Conservation (phyloP, 2,888 invertebrate species). For the Parnassius apollo region DNA sequence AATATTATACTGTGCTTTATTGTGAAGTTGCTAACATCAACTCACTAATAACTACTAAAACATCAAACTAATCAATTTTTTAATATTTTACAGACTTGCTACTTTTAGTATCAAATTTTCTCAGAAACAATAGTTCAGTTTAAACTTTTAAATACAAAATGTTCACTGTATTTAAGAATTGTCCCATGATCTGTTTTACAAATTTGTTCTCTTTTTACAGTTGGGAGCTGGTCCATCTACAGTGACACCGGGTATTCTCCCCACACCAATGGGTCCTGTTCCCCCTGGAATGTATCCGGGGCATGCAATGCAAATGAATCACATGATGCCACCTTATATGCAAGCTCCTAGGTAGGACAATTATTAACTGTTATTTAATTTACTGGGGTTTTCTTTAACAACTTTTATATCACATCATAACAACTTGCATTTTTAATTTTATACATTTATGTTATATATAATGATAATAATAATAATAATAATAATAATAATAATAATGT, state of each 20-base stretch:
- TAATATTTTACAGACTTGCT: no score
- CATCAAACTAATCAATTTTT: no score
- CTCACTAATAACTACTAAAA: no score
- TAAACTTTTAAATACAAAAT: no score
- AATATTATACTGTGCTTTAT: no score
- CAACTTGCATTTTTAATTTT: not conserved
- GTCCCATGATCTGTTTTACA: not conserved
- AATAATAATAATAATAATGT: no score
- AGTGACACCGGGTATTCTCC: constrained; percentile 81
- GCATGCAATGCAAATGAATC: constrained; percentile 85
- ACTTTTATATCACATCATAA: not conserved
- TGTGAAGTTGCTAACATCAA: no score
- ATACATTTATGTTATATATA: no score
- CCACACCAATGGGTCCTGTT: constrained; percentile 82
- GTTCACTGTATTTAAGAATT: not conserved
- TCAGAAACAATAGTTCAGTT: no score
- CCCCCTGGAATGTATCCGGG: constrained; percentile 85
- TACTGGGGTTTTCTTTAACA: not conserved
- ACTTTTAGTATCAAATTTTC: no score
- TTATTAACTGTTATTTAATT: constrained; percentile 38
- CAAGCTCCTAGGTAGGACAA: constrained; percentile 74
- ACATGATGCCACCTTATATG: constrained; percentile 88
- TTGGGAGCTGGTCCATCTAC: constrained; percentile 82
- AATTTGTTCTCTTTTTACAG: constrained; percentile 38
- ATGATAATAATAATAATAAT: no score